Evolutionary conservation across 2,113 vertebrate species (phyloP).

Genomic region (Cyanoderma ruficeps): DNA sequence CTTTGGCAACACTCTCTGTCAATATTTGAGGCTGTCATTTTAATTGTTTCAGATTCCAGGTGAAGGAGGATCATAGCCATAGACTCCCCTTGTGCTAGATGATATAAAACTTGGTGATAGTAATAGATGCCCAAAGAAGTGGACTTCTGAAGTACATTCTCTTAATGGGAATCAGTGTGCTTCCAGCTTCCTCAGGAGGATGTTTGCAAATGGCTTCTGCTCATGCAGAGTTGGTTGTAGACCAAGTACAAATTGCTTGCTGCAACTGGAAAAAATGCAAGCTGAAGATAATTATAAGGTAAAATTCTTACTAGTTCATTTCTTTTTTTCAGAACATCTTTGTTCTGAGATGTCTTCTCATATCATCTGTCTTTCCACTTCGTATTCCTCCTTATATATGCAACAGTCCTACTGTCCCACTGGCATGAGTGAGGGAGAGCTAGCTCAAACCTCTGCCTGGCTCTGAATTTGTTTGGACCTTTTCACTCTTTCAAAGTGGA

Average conservation of each 20-base stretch:
- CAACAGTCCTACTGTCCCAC: background rate
- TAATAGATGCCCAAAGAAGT: background rate
- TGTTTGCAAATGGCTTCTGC: background rate
- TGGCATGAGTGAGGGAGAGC: background rate
- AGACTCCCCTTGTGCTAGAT: background rate
- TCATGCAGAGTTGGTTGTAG: background rate
- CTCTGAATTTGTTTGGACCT: background rate
- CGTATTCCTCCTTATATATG: background rate
- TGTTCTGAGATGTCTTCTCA: background rate
- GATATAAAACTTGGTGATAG: background rate
- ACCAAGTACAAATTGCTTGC: background rate
- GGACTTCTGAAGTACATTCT: background rate
- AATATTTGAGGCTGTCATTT: background rate
- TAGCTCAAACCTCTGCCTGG: background rate
- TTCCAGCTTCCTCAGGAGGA: background rate
- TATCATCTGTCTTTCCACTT: background rate
- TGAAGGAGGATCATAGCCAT: background rate
- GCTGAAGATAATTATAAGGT: background rate
- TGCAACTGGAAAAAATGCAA: background rate
- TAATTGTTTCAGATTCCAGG: conserved; percentile 14
- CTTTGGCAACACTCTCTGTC: background rate
- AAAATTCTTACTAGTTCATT: background rate
- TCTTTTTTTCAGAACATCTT: background rate
- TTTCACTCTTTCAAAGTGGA: background rate
- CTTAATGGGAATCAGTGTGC: background rate